phyloP scores from a whole-genome alignment of 2,797 vertebrate species.

The Phylloscopus collybita region DNA sequence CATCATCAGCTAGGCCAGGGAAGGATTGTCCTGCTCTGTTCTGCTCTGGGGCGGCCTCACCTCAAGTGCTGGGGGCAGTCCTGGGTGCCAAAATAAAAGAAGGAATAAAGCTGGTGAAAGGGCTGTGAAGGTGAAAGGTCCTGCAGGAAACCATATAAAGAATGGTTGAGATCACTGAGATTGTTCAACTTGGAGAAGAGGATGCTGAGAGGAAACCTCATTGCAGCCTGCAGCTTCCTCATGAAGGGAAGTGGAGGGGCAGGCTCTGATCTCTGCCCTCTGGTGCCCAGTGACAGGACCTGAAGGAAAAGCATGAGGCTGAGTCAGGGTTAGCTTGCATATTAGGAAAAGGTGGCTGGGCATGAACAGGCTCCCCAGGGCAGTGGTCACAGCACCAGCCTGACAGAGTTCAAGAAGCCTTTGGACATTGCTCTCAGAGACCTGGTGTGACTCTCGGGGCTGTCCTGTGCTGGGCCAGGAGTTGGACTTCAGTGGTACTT shows the following conservation, averaged over 20 bases:
- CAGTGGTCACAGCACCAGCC: background rate
- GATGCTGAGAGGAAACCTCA: background rate
- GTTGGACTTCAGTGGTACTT: fast-evolving
- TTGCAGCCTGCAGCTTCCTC: background rate
- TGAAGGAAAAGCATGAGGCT: background rate
- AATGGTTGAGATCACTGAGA: no score
- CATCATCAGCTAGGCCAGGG: fast-evolving
- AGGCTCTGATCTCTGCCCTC: background rate
- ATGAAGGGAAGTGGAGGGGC: background rate
- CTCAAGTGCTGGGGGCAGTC: fast-evolving
- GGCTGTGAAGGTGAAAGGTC: background rate
- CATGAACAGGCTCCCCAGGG: background rate
- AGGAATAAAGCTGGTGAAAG: background rate
- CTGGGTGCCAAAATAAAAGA: no score
- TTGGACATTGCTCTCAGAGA: no score
- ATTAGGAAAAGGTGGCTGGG: fast-evolving
- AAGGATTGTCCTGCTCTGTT: background rate
- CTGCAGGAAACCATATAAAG: fast-evolving
- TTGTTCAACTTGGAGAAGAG: background rate
- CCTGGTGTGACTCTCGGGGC: no score
- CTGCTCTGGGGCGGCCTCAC: fast-evolving
- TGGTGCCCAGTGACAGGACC: background rate
- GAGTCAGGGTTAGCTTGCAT: background rate
- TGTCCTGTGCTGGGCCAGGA: background rate
- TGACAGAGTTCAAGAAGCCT: background rate